Evolutionary conservation across 2,113 vertebrate species (phyloP), one percentile per base, ranked within the genome.

Genomic region (Pithys albifrons): DNA sequence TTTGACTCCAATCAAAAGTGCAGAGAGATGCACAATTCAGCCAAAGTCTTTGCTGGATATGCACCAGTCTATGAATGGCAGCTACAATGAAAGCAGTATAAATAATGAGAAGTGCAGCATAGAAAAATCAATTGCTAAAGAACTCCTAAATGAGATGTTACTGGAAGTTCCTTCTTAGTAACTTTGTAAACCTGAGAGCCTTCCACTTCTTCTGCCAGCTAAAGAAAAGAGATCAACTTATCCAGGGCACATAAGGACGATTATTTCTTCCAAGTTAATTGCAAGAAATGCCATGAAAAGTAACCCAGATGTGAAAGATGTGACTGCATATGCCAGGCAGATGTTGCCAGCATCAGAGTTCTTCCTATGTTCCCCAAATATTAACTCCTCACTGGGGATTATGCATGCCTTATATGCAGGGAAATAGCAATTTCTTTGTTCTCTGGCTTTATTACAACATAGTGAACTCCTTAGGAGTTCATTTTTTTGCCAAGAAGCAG

Each of bases 341-440:
- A 86, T 16, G 2, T 84, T 89, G 82, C 64, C 69, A 94, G 82
- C 72, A 72, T 29, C 65, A 37, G 74, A 85, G 43, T 22, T 67
- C 51, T 74, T 76, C 74, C 59, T 35, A 1, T 49, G 39, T 41
- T 86, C 27, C 48, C 72, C 61, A 84, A 70, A 79, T 31, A 55
- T 61, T 84, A 88, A 81, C 55, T 74, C 23, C 55, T 71, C 92
- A 24, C 65, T 58, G 48, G 48, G 82, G 76, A 83, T 72, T 61
- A 62, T 5, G 8, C 13, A 10, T 4, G 3, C 37, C 58, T 70
- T 51, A 46, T 33, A 28, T 1, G 51, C 6, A 10, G 85, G 49
- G 59, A 85, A 94, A 85, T 46, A 78, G 81, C 88, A 79, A 46
- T 72, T 84, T 69, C 91, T 96, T 96, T 93, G 85, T 96, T 84